Evolutionary conservation across 2,113 vertebrate species (phyloP).

Genomic region (Psophia crepitans): DNA sequence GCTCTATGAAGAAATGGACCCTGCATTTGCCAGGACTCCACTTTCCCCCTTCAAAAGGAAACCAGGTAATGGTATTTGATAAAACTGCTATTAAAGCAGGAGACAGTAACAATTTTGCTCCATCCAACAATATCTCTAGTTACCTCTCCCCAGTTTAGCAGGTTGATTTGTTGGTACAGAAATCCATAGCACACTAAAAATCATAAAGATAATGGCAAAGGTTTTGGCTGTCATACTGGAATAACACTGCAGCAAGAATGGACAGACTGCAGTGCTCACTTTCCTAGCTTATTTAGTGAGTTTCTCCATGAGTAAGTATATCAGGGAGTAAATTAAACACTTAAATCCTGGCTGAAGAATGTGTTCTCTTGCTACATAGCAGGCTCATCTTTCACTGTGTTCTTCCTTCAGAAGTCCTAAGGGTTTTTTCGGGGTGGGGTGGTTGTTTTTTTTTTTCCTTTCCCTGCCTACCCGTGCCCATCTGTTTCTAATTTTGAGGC

Average conservation of each 20-base stretch:
- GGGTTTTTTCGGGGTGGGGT: too few species aligned
- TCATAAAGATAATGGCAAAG: not conserved
- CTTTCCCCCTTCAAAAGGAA: constrained; percentile 74
- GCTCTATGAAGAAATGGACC: constrained; percentile 57
- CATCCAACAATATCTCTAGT: not conserved
- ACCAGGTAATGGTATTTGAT: constrained; percentile 47
- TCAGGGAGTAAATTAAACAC: not conserved
- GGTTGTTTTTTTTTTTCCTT: not conserved
- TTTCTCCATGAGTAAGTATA: not conserved
- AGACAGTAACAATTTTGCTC: not conserved
- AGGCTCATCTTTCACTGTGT: not conserved
- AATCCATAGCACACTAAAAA: not conserved
- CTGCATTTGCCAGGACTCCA: constrained; percentile 23
- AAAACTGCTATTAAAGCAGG: not conserved
- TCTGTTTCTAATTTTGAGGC: not conserved
- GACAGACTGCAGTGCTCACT: not conserved
- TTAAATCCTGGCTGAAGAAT: not conserved
- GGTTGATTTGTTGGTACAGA: not conserved
- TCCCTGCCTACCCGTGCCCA: not conserved
- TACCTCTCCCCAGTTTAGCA: not conserved
- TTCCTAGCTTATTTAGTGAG: not conserved
- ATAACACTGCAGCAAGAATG: not conserved
- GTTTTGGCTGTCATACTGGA: not conserved
- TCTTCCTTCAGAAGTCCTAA: not conserved
- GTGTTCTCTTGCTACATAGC: not conserved